Conservation (phyloP, 2,797 vertebrate genomes). For the Remorina albescens region DNA sequence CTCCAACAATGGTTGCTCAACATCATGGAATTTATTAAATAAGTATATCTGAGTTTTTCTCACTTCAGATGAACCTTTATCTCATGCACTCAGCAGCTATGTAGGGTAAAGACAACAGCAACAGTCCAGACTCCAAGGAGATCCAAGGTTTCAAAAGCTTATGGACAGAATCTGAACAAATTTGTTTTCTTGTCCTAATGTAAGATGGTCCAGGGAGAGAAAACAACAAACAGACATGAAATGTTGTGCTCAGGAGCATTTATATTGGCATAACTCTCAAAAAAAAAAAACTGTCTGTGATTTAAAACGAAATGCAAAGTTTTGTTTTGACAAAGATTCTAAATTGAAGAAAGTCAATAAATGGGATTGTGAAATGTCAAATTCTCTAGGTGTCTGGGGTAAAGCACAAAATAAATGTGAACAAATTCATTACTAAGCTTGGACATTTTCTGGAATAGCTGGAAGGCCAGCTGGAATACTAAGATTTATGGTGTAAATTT, state of each 20-base stretch:
- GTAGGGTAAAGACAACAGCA: background rate
- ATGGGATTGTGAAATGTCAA: background rate
- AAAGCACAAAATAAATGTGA: background rate
- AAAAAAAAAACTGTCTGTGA: background rate
- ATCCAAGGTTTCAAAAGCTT: background rate
- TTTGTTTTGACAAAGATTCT: background rate
- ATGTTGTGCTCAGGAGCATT: background rate
- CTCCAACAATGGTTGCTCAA: background rate
- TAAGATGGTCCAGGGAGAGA: background rate
- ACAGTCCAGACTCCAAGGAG: background rate
- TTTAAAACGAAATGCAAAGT: background rate
- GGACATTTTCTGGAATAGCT: background rate
- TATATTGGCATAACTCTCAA: background rate
- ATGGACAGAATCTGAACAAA: constrained; percentile 4
- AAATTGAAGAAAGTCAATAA: background rate
- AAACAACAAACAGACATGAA: background rate
- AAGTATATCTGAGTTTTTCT: background rate
- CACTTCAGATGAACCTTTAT: background rate
- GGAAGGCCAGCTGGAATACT: background rate
- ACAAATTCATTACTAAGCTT: background rate
- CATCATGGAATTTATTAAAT: background rate
- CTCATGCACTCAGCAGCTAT: background rate
- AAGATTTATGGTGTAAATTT: background rate
- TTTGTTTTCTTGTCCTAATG: background rate
- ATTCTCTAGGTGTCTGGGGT: background rate